phyloP scores from a whole-genome alignment of 2,888 invertebrate species.

The Conomelus anceps region DNA sequence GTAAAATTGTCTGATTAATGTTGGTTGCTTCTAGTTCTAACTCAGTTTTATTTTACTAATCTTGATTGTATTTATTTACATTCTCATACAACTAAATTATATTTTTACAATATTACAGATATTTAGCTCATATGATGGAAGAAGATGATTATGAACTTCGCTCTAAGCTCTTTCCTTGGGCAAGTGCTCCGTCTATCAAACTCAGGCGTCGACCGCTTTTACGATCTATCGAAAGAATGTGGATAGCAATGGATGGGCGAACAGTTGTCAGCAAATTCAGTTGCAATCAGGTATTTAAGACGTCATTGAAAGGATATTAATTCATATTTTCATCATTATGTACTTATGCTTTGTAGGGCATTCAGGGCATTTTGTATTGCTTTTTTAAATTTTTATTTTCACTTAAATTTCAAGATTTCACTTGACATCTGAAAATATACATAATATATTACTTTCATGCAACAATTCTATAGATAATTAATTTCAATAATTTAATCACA shows the following conservation, averaged over 20 bases:
- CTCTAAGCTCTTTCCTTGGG: conserved; percentile 46
- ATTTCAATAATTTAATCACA: too few relatives aligned
- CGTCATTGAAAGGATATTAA: neutral
- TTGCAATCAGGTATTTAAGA: conserved; percentile 44
- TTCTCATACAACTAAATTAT: neutral
- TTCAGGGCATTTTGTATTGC: too few relatives aligned
- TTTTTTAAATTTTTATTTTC: too few relatives aligned
- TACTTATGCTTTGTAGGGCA: too few relatives aligned
- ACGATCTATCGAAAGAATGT: conserved; percentile 39
- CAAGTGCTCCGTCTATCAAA: conserved; percentile 35
- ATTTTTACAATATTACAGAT: conserved; percentile 37
- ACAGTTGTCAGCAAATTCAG: conserved; percentile 46
- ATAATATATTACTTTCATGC: too few relatives aligned
- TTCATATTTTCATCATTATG: too few relatives aligned
- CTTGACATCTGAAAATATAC: too few relatives aligned
- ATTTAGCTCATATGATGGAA: conserved; percentile 52
- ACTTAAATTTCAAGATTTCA: too few relatives aligned
- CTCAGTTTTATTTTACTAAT: too few relatives aligned
- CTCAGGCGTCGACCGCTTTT: conserved; percentile 33
- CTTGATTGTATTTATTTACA: neutral
- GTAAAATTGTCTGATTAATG: too few relatives aligned
- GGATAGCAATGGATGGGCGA: conserved; percentile 45
- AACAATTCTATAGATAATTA: too few relatives aligned
- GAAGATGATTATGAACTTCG: conserved; percentile 51
- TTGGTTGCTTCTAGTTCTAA: too few relatives aligned